These are phyloP conservation scores for Oryzaephilus surinamensis DNA, from an alignment of 1,140 invertebrate species.

Conservation along the genomic window DNA sequence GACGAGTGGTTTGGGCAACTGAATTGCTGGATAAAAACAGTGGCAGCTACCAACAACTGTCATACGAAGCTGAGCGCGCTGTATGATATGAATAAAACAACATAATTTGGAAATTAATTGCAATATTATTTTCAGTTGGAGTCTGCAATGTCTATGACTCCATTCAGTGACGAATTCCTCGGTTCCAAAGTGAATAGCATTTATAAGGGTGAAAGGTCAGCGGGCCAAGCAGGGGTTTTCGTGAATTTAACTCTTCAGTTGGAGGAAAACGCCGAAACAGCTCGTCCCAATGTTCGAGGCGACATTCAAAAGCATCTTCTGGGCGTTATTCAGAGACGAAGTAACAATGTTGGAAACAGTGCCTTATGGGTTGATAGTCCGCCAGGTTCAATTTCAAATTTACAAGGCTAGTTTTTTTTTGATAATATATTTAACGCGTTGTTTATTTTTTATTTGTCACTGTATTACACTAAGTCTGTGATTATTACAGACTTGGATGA, in stretches of 20 bases:
- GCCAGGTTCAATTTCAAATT: slow-evolving; percentile 42
- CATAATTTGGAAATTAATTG: slow-evolving; percentile 10
- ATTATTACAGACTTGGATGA: slow-evolving; percentile 77
- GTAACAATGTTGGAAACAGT: slow-evolving; percentile 78
- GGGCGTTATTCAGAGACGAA: slow-evolving; percentile 68
- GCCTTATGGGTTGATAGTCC: slow-evolving; percentile 72
- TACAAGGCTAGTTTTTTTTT: slow-evolving; percentile 25
- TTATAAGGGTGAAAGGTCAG: slow-evolving; percentile 56
- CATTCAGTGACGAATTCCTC: slow-evolving; percentile 75
- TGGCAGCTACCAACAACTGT: slow-evolving; percentile 68
- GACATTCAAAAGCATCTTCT: slow-evolving; percentile 74
- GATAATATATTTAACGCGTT: background rate
- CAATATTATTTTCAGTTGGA: slow-evolving; percentile 51
- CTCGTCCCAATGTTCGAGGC: slow-evolving; percentile 52
- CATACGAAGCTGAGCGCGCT: slow-evolving; percentile 72
- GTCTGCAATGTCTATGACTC: slow-evolving; percentile 82
- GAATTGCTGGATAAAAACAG: slow-evolving; percentile 64
- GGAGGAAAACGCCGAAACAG: slow-evolving; percentile 59
- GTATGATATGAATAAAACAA: slow-evolving; percentile 43
- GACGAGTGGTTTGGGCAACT: slow-evolving; percentile 61
- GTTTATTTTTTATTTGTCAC: too few relatives aligned
- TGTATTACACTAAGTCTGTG: too few relatives aligned
- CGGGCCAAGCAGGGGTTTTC: slow-evolving; percentile 59
- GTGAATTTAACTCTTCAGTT: slow-evolving; percentile 73
- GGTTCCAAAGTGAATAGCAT: slow-evolving; percentile 70